Conservation (phyloP, 1,140 invertebrate genomes). For the Bathynomus jamesi region DNA sequence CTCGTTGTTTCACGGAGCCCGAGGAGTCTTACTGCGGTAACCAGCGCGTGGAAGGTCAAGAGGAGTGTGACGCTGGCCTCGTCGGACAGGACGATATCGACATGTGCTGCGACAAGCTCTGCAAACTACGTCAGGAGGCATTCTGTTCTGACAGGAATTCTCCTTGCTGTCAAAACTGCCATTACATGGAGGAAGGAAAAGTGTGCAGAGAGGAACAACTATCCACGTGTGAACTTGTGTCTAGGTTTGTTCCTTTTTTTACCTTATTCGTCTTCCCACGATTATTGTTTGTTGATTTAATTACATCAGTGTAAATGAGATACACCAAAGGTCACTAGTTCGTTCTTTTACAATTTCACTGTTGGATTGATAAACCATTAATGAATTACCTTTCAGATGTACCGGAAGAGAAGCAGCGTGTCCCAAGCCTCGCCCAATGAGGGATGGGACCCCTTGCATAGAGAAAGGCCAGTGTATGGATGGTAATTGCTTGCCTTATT, state of each 20-base stretch:
- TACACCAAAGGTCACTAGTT: not conserved
- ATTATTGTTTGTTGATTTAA: not conserved
- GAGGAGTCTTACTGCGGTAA: slow-evolving; percentile 93
- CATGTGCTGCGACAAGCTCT: slow-evolving; percentile 84
- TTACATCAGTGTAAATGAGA: not conserved
- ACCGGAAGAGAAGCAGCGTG: slow-evolving; percentile 63
- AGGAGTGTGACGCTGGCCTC: slow-evolving; percentile 89
- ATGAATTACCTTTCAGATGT: too few relatives aligned
- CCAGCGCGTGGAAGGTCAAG: slow-evolving; percentile 81
- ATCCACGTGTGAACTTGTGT: slow-evolving; percentile 81
- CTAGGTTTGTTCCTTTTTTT: too few relatives aligned
- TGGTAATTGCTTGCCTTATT: slow-evolving; percentile 84
- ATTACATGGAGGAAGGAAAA: slow-evolving; percentile 61
- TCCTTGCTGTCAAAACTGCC: slow-evolving; percentile 82
- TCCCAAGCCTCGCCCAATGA: slow-evolving; percentile 73
- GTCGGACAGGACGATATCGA: slow-evolving; percentile 85
- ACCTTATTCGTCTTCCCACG: too few relatives aligned
- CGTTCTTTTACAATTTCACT: too few relatives aligned
- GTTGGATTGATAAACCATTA: too few relatives aligned
- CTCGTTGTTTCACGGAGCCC: slow-evolving; percentile 84
- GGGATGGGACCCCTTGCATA: slow-evolving; percentile 75
- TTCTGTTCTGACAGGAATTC: slow-evolving; percentile 91
- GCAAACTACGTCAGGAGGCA: slow-evolving; percentile 73
- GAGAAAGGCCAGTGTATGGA: slow-evolving; percentile 74
- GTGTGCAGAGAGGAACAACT: slow-evolving; percentile 81